phyloP scores from a whole-genome alignment of 37 sponge, comb jelly and placozoan genomes.

The Spongilla lacustris region DNA sequence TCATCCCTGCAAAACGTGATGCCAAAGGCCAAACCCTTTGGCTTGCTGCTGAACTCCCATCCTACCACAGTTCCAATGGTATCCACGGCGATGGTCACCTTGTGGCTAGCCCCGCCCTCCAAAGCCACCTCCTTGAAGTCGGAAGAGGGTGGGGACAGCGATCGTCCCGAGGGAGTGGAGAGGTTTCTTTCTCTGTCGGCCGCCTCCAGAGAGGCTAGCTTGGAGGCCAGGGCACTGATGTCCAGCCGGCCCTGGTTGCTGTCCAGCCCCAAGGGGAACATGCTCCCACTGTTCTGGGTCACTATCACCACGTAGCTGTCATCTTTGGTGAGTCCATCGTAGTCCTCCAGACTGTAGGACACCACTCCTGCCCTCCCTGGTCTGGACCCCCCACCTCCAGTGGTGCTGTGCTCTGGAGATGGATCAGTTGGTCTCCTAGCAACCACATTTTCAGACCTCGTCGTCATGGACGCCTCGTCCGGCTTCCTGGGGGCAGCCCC shows the following conservation, averaged over 20 bases:
- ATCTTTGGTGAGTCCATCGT: constrained; percentile 20
- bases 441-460: too few relatives aligned
- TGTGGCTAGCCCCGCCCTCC: constrained; percentile 62
- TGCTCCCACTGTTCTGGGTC: background rate
- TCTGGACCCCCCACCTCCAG: too few relatives aligned
- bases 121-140: constrained; percentile 48
- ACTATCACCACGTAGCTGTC: constrained; percentile 47
- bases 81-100: constrained; percentile 49
- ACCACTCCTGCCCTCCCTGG: too few relatives aligned
- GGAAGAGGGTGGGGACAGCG: background rate
- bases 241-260: constrained; percentile 15
- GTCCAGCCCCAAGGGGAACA: constrained; percentile 64
- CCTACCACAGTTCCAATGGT: constrained; percentile 44
- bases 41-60: constrained; percentile 83
- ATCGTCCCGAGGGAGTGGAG: background rate
- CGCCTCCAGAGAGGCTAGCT: constrained; percentile 55
- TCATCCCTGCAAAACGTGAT: constrained; percentile 34
- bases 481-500: too few relatives aligned
- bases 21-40: constrained; percentile 79
- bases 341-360: too few relatives aligned
- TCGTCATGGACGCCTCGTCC: too few relatives aligned
- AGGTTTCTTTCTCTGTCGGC: background rate
- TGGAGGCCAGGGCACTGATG: constrained; percentile 51
- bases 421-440: too few relatives aligned
- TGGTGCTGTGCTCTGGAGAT: too few relatives aligned